Evolutionary conservation across 2,797 vertebrate genomes (phyloP).

Genomic region (Mallotus villosus): DNA sequence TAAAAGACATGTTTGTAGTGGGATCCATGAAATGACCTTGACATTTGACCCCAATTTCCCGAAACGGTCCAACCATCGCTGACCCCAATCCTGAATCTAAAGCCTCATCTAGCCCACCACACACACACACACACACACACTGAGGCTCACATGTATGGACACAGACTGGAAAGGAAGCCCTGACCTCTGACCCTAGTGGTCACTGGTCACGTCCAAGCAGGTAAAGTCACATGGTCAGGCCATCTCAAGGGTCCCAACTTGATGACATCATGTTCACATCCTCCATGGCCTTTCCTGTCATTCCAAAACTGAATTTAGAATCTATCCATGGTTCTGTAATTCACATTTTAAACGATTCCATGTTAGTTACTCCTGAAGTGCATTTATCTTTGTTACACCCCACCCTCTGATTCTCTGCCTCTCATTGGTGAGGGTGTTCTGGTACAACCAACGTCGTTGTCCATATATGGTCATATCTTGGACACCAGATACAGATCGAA

Average conservation of each 20-base stretch:
- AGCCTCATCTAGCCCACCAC: conserved; percentile 21
- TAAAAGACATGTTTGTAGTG: not conserved
- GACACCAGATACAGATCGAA: conserved; percentile 2
- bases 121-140: not conserved
- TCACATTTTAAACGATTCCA: too few relatives aligned
- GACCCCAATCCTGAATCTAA: not conserved
- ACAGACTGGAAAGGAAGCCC: not conserved
- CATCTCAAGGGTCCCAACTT: too few relatives aligned
- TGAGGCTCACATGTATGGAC: not conserved
- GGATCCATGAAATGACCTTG: not conserved
- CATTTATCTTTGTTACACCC: conserved; percentile 41
- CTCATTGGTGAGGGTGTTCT: not conserved
- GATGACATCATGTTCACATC: not conserved
- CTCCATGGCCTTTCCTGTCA: conserved; percentile 38
- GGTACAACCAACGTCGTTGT: not conserved
- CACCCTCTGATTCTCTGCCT: not conserved
- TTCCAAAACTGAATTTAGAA: conserved; percentile 26
- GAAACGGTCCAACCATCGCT: not conserved
- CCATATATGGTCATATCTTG: not conserved
- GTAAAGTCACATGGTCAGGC: not conserved
- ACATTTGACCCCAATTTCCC: not conserved
- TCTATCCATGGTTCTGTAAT: not conserved
- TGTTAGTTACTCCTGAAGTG: conserved; percentile 45
- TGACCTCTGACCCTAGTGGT: not conserved
- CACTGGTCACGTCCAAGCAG: not conserved